Percentiles rank a stretch among this genome's conserved stretches.
These are phyloP conservation scores for Amiota communis DNA, from an alignment of 2,888 invertebrate genomes.

Conservation along the genomic window DNA sequence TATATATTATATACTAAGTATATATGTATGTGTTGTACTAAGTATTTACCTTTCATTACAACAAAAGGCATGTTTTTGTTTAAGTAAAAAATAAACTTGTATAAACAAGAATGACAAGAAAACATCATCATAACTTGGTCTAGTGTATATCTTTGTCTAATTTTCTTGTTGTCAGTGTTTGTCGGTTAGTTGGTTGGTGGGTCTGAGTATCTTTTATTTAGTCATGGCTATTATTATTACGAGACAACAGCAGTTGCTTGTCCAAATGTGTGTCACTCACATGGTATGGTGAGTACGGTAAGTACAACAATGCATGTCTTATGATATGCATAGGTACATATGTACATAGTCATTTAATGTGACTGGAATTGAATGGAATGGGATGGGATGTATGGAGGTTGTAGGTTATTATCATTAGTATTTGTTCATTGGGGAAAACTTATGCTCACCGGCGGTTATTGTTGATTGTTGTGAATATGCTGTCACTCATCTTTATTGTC, in stretches of 20 bases:
- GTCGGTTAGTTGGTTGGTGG: conserved; percentile 4
- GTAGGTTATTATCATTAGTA: no score
- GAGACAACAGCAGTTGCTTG: neutral
- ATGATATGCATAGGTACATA: no score
- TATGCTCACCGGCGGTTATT: no score
- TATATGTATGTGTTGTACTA: no score
- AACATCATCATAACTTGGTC: neutral
- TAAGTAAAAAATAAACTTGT: conserved; percentile 3
- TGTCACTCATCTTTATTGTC: no score
- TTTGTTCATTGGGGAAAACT: no score
- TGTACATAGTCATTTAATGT: no score
- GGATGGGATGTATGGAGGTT: no score
- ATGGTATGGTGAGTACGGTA: neutral
- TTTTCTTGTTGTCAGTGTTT: neutral
- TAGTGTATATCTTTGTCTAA: neutral
- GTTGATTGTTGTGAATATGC: no score
- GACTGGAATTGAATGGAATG: no score
- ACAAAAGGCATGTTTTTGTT: conserved; percentile 8
- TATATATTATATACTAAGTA: no score
- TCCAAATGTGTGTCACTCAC: conserved; percentile 15
- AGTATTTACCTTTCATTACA: conserved; percentile 12
- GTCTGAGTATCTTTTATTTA: neutral
- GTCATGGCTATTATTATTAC: neutral
- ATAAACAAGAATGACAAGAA: neutral
- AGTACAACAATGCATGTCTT: no score